Base-by-base conservation (phyloP, 2,888 invertebrate genomes). In the Caenorhabditis macrosperma region DNA sequence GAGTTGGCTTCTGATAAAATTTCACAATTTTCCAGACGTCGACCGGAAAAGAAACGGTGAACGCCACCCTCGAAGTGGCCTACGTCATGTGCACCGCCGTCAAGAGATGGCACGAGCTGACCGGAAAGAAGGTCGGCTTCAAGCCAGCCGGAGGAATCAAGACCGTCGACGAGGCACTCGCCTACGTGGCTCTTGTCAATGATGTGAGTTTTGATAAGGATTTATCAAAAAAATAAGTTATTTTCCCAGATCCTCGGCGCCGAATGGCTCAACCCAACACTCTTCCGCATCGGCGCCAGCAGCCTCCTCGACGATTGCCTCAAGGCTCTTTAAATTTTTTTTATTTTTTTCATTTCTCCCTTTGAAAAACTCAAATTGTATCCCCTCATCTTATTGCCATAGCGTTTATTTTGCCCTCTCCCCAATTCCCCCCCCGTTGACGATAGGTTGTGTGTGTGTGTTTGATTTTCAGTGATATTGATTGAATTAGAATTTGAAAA, bases 111-210 rank as follows among this genome's bases (percentile, higher is more conserved):
- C 50, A 83, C 59, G 91, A 93, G 7, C 92, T 92, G 88, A 95
- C 95, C 35, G 94, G 94, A 17, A 92, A 89, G 71, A 92, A 92
- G 90, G 94, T 98, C 81, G 99, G 99, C 1, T 93, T 99, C 74
- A 99, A 99, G 92, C 97, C 99, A 22, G 99, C 99, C 22, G 99
- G 99, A 17, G 99, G 99, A 9, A 95, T 99, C 54, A 93, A 94
- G 82, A 95, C 95, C 0, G 93, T 94, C 0, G 93, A 93, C 55
- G 96, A 98, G 91, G 95, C 96, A 0, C 92, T 97, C 33, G 93
- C 94, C 77, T 99, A 96, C 96, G 92, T 96, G 86, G 93, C 94
- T 4, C 91, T 99, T 76, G 93, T 97, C 9, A 94, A 95, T 90
- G 94, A 94, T 41, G 83, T 85, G 41, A 66, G 76, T 66, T 28